Evolutionary conservation across 1,140 invertebrate species (phyloP), one percentile per base, ranked within the genome.

Genomic region (Drosophila cardini): DNA sequence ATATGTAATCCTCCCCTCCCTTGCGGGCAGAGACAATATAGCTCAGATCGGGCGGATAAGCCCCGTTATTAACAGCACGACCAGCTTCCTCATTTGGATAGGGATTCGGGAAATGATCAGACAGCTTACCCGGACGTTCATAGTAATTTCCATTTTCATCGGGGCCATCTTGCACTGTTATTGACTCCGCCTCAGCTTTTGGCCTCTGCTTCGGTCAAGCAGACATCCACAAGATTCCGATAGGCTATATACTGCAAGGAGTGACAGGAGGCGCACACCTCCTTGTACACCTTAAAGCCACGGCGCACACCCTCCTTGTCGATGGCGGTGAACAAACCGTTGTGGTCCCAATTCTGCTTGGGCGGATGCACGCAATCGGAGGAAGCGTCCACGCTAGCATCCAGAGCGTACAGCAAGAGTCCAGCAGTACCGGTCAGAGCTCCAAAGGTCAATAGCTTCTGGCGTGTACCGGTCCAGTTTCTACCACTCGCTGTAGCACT

Each of bases 251-350:
- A 99, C 81, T 96, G 93, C 94, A 99, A 93, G 77, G 98, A 99
- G 93, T 99, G 99, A 90, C 99, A 99, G 0, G 99, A 98, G 45
- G 98, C 95, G 93, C 99, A 99, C n/a, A 99, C 99, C 93, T 99
- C 98, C 93, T 99, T 99, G 93, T 99, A 99, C 0, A 99, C 99
- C 94, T 98, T 96, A 93, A 98, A 99, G 32, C 99, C 99, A 91
- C 99, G 95, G 55, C 98, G 95, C 63, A 99, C 94, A 81, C 94
- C 94, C 76, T 65, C 87, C 93, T 97, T 96, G 92, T 99, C 98
- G 50, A 98, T 91, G 30, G 96, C 95, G 18, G 94, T 92, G 70
- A 98, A 94, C 11, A 93, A 76, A 30, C 97, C 96, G 57, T 94
- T 93, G 82, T 99, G 98, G 48, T 90, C 94, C 98, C 98, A 99